Base-by-base conservation (phyloP, 2,113 vertebrate genomes). In the Lepus europaeus region DNA sequence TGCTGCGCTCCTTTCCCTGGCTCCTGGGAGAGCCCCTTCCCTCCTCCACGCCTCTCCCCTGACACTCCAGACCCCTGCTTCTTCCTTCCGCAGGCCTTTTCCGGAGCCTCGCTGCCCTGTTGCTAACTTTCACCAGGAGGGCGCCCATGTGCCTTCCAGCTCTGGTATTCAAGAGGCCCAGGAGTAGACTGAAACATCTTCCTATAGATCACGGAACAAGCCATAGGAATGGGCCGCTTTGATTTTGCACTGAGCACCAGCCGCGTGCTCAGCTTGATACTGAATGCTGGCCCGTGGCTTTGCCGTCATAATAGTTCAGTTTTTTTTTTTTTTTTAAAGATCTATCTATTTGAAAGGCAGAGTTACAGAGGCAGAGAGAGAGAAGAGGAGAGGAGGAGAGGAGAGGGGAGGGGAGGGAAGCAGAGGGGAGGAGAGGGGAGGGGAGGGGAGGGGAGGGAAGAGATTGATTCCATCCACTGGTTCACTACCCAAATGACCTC, bases 111-210 rank as follows among this genome's bases (percentile, higher is more conserved):
- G 31, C n/a, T 17, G 31, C 9, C 36, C 36, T 39, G 10, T 68
- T 53, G 72, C 61, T 74, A 59, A 14, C 69, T 92, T 25, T 10
- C 39, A 36, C 3, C 13, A 66, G 16, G 89, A 69, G 68, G 53
- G n/a, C 25, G 29, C 49, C 63, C 45, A 64, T 16, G 16, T 64
- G 69, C 45, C 27, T 82, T 11, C 22, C 11, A 68, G 66, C 49
- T 68, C 59, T 72, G 29, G 53, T 29, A 82, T 4, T 31, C n/a
- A 3, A 51, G 87, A 90, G 89, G 56, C 73, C 82, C 83, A 87
- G 82, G 93, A 59, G 59, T 70, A 64, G 27, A 51, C 45, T 29
- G 29, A 72, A 94, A 72, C 63, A 81, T 68, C 59, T 64, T 83
- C 59, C 69, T 74, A 53, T 33, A 64, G 20, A 59, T 74, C 39